Evolutionary conservation across 1,140 invertebrate genomes (phyloP).

Genomic region (Pentalonia nigronervosa): DNA sequence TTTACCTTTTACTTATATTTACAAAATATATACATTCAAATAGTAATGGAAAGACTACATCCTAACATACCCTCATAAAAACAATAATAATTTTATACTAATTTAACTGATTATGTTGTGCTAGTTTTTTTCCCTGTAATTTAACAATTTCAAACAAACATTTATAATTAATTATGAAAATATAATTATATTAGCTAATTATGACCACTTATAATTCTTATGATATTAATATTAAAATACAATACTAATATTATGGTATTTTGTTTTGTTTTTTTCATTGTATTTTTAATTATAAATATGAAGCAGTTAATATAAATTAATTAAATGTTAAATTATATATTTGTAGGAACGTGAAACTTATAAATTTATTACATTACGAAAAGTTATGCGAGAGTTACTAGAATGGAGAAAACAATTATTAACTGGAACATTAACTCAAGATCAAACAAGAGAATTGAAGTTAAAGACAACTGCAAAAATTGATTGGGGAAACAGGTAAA

Average conservation of each 20-base stretch:
- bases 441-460: slow-evolving; percentile 85
- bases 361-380: slow-evolving; percentile 81
- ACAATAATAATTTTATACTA: not conserved
- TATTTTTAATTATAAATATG: not conserved
- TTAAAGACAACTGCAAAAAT: slow-evolving; percentile 88
- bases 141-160: not conserved
- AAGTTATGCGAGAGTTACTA: slow-evolving; percentile 88
- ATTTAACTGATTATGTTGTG: not conserved
- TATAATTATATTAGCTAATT: too few species aligned
- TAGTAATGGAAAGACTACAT: not conserved
- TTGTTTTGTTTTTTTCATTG: too few species aligned
- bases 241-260: too few species aligned
- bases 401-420: slow-evolving; percentile 83
- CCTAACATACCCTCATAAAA: not conserved
- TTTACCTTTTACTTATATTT: not conserved
- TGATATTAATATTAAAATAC: too few species aligned
- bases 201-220: too few species aligned
- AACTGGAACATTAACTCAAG: slow-evolving; percentile 85
- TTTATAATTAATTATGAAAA: not conserved
- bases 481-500: slow-evolving; percentile 93
- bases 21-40: not conserved
- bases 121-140: not conserved
- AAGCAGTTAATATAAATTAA: not conserved
- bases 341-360: slow-evolving; percentile 79
- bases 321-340: not conserved